Evolutionary conservation across 2,888 invertebrate genomes (phyloP).

Genomic region (Anoncus sp.): DNA sequence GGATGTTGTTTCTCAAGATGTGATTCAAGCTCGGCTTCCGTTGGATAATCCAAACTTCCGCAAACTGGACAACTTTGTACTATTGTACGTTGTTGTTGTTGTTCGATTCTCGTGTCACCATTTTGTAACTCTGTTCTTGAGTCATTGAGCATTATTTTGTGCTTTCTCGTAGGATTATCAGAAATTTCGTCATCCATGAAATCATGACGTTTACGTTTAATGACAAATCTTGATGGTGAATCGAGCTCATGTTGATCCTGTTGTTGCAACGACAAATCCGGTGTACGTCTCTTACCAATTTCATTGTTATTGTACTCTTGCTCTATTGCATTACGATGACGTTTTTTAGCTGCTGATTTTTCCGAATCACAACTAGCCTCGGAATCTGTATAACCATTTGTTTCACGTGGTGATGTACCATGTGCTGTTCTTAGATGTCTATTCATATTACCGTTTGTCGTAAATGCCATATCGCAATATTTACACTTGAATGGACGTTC

Average conservation of each 20-base stretch:
- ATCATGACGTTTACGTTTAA: conserved; percentile 73
- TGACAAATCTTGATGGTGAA: conserved; percentile 44
- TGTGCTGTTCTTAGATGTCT: conserved; percentile 89
- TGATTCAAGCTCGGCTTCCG: conserved; percentile 85
- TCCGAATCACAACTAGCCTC: conserved; percentile 79
- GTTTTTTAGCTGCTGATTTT: conserved; percentile 64
- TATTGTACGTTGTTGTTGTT: conserved; percentile 13
- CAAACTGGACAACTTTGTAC: conserved; percentile 86
- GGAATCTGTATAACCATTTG: conserved; percentile 76
- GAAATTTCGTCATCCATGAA: conserved; percentile 63
- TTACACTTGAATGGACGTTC: conserved; percentile 92
- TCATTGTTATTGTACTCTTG: conserved; percentile 87
- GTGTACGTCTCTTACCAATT: conserved; percentile 81
- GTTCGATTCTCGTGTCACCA: conserved; percentile 24
- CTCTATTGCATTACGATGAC: conserved; percentile 37
- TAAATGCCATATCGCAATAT: conserved; percentile 91
- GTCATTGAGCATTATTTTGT: conserved; percentile 76
- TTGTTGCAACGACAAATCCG: conserved; percentile 68
- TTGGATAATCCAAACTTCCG: conserved; percentile 86
- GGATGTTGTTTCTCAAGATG: conserved; percentile 89
- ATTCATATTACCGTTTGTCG: conserved; percentile 94
- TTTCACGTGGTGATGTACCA: conserved; percentile 69
- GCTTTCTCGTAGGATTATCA: conserved; percentile 66
- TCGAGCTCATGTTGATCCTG: conserved; percentile 56
- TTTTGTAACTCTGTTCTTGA: conserved; percentile 78